Percentiles rank a stretch among this genome's conserved stretches.
phyloP scores from a whole-genome alignment of 2,113 vertebrate species.

The Semnornis frantzii region DNA sequence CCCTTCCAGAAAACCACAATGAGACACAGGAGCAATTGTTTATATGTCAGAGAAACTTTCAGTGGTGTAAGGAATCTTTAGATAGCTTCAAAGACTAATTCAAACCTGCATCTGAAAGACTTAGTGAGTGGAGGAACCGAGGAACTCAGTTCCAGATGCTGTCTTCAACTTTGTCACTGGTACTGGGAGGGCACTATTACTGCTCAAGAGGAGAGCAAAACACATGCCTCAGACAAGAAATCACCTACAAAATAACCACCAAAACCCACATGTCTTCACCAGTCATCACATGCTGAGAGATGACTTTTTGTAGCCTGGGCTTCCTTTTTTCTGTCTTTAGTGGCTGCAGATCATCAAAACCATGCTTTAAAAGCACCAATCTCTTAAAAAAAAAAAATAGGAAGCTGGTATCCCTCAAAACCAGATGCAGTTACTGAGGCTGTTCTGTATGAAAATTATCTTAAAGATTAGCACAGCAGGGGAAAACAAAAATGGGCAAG shows the following conservation, averaged over 20 bases:
- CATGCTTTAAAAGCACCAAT: background rate
- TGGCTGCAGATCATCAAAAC: background rate
- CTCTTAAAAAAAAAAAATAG: background rate
- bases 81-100: background rate
- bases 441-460: background rate
- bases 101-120: background rate
- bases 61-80: background rate
- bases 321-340: background rate
- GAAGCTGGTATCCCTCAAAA: background rate
- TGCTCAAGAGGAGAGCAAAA: background rate
- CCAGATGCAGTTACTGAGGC: background rate
- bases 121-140: too few relatives aligned
- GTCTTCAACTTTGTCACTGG: accelerated
- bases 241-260: background rate
- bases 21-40: background rate
- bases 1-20: accelerated
- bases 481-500: background rate
- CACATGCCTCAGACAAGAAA: background rate
- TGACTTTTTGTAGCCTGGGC: background rate
- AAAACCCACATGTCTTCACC: accelerated
- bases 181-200: background rate
- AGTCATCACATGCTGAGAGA: background rate
- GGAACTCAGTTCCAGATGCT: background rate
- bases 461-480: background rate
- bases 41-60: background rate